These are phyloP conservation scores for Strigamia maritima DNA, from an alignment of 2,888 invertebrate genomes.

Conservation along the genomic window DNA sequence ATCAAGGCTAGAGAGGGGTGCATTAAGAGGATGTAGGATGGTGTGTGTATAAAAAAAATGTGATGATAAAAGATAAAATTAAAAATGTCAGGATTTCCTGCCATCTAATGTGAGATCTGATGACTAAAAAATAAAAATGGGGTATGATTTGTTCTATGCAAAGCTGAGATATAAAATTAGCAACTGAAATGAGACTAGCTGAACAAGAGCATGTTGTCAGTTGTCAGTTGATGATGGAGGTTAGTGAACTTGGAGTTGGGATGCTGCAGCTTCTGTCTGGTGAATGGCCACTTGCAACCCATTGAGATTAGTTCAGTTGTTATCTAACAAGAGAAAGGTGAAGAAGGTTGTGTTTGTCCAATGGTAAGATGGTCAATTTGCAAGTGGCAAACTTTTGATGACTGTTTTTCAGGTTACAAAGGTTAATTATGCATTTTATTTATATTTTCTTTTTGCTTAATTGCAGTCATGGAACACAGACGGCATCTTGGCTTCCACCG, in stretches of 20 bases:
- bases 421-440: not conserved
- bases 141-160: not conserved
- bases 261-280: not conserved
- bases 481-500: constrained; percentile 85
- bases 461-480: constrained; percentile 76
- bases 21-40: not conserved
- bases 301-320: not conserved
- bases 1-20: not conserved
- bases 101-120: not conserved
- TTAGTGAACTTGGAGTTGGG: not conserved
- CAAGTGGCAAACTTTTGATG: not conserved
- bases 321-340: not conserved
- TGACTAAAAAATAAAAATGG: not conserved
- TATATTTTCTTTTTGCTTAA: not conserved
- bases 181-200: not conserved
- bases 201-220: not conserved
- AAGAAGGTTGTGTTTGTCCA: not conserved
- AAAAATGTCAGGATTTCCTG: not conserved
- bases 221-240: not conserved
- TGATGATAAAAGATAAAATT: not conserved
- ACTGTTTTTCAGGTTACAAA: not conserved
- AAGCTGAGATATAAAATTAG: not conserved
- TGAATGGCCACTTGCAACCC: not conserved
- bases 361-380: not conserved
- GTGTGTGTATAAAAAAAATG: not conserved